Evolutionary conservation across 2,888 invertebrate species (phyloP), one percentile per base, ranked within the genome.

Genomic region (Pterobdella sp.): DNA sequence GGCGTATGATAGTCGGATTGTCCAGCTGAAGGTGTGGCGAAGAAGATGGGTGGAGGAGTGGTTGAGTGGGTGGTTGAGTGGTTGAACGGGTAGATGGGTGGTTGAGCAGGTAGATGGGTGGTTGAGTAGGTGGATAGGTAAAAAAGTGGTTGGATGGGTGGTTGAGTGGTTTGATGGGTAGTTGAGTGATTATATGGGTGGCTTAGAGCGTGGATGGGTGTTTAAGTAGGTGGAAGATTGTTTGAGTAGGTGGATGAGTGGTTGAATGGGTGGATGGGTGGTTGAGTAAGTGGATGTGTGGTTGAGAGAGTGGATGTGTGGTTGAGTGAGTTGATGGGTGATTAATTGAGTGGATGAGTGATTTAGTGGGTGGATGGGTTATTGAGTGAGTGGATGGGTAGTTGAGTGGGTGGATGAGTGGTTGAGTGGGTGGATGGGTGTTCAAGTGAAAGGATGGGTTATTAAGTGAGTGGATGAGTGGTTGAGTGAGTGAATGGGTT

Each of bases 1-100:
- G 67, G 82, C 81, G 72, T 81, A 75, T 10, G 84, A 81, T 34
- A 84, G 76, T 73, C 84, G 82, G 67, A 80, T 78, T 78, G 82
- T 81, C 83, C 83, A 84, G 26, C 83, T 83, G 63, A 22, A 1
- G n/a, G 70, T 49, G 29, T 18, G 37, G 64, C 7, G n/a, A n/a
- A 63, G n/a, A 26, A 26, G n/a, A n/a, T 63, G 64, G 31, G 31
- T 29, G 10, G n/a, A 10, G 31, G 10, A 63, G 7, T 26, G 7
- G 31, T 10, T n/a, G 64, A n/a, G 7, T 7, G 10, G 31, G 31
- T 26, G 31, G 31, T 18, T 18, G 31, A 63, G 26, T 26, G 31
- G n/a, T n/a, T n/a, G n/a, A n/a, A n/a, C n/a, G 64, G 31, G 31
- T 29, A 26, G n/a, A 10, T 7, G 10, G n/a, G 7, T 26, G 7